These are phyloP conservation scores for Agrochola litura DNA, from an alignment of 2,888 invertebrate species.

Conservation along the genomic window DNA sequence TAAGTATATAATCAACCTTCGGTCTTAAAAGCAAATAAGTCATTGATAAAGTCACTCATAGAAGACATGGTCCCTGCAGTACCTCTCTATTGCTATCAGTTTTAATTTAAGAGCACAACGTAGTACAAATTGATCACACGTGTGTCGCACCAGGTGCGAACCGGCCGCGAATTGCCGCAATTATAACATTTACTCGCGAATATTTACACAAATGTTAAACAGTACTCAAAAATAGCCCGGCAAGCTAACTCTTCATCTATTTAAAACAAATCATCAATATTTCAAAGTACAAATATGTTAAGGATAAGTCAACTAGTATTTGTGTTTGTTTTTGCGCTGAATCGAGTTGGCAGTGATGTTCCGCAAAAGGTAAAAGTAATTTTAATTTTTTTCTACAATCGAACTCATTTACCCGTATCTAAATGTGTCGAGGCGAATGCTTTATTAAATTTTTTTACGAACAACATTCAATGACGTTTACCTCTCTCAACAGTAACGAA, in stretches of 20 bases:
- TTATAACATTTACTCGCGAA: constrained; percentile 33
- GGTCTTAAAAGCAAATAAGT: constrained; percentile 7
- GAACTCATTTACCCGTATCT: constrained; percentile 29
- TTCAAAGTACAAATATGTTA: constrained; percentile 41
- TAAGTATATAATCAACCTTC: neutral
- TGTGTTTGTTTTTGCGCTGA: constrained; percentile 62
- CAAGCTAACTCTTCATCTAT: neutral
- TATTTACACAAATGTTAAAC: constrained; percentile 56
- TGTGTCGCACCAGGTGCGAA: constrained; percentile 33
- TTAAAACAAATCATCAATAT: neutral
- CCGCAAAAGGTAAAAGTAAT: constrained; percentile 68
- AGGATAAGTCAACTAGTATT: constrained; percentile 60
- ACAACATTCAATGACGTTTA: constrained; percentile 2
- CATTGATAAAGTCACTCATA: constrained; percentile 15
- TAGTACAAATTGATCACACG: constrained; percentile 48
- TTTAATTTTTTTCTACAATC: constrained; percentile 4
- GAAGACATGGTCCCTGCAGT: neutral
- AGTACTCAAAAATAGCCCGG: constrained; percentile 28
- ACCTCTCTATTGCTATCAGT: constrained; percentile 13
- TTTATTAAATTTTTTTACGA: constrained; percentile 11
- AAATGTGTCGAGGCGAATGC: constrained; percentile 20
- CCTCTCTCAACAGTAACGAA: neutral
- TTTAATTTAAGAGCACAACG: constrained; percentile 42
- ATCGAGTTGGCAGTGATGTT: constrained; percentile 47
- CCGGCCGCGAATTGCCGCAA: constrained; percentile 42